Base-by-base conservation (phyloP, 2,888 invertebrate species). In the Machimus rusticus region DNA sequence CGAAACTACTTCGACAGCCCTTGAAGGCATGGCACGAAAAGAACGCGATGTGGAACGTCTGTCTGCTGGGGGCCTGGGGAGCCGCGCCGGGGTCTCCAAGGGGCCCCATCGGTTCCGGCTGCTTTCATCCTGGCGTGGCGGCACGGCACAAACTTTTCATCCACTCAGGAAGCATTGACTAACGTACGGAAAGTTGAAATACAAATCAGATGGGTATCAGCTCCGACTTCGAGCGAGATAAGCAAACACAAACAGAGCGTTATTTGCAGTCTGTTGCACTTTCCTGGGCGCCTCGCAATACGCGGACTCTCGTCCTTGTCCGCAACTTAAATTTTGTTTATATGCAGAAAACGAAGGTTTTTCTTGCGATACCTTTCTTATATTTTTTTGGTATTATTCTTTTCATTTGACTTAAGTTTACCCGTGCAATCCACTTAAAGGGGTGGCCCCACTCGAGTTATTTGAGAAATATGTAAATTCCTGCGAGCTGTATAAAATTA, bases 221-320 rank as follows among this genome's bases (percentile, higher is more conserved):
- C 78, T 78, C 43, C 19, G 8, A 78, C 43, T 39, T 23, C 19
- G 8, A 78, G 46, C 46, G 43, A 78, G 78, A 78, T 78, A 78
- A 78, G 78, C 43, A 78, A 78, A 78, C 78, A 43, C 78, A 78
- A 78, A 78, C 78, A 43, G 43, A 39, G 78, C 78, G 46, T 78
- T 78, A 78, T 28, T 78, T 43, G 43, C 78, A 78, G 78, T 78
- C 78, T 78, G 78, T 78, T 78, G 78, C 78, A 39, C 78, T 43
- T 19, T 77, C 39, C 77, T 37, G 23, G 57, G 57, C 23, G 57
- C 57, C 23, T 57, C n/a, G 23, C n/a, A 19, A 9, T 8, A 6
- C 57, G n/a, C 57, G 23, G 77, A 39, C 39, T 39, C 19, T 78
- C 23, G 39, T 78, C 78, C 78, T 78, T 78, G 78, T 43, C 43